Percentiles rank a stretch among this genome's conserved stretches.
These are phyloP conservation scores for Oenanthe melanoleuca DNA, from an alignment of 2,113 vertebrate genomes.

Conservation along the genomic window DNA sequence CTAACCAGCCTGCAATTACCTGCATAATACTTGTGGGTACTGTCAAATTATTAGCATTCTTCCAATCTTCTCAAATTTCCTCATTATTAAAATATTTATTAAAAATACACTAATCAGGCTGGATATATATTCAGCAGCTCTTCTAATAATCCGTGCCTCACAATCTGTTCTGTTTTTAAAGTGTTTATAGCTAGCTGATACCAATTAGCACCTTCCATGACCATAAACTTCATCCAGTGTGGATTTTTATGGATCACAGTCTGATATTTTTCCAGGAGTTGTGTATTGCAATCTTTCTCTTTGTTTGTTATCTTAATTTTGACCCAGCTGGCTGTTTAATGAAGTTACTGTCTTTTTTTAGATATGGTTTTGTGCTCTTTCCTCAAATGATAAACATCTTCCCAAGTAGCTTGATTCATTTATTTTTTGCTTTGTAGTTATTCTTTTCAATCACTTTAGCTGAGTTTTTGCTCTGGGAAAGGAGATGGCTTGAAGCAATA, in stretches of 20 bases:
- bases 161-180: neutral
- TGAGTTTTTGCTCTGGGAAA: neutral
- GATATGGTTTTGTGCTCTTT: neutral
- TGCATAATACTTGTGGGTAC: neutral
- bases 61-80: neutral
- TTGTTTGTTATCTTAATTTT: neutral
- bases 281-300: neutral
- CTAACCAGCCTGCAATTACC: conserved; percentile 1
- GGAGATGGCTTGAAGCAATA: neutral
- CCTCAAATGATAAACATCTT: neutral
- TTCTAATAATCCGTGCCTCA: neutral
- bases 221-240: neutral
- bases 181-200: neutral
- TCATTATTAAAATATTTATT: neutral
- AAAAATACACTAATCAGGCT: neutral
- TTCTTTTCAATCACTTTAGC: neutral
- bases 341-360: neutral
- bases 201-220: neutral
- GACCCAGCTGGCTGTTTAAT: neutral
- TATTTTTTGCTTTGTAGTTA: neutral
- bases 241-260: neutral
- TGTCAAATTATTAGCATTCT: neutral
- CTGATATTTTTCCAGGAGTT: neutral
- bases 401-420: neutral
- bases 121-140: neutral